These are phyloP conservation scores for Delia radicum DNA, from an alignment of 1,140 invertebrate species.

Conservation along the genomic window DNA sequence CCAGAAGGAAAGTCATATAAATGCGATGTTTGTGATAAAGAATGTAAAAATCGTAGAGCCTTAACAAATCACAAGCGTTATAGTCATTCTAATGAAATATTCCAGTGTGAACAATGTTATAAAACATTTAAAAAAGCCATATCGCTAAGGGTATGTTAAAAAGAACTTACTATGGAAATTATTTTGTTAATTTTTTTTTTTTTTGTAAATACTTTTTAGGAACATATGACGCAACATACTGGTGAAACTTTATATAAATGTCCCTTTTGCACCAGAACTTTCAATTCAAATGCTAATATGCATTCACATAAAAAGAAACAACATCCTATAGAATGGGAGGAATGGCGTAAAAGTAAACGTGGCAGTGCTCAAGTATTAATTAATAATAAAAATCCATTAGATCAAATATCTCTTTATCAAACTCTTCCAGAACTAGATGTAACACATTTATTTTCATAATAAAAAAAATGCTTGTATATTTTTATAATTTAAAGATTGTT, in stretches of 20 bases:
- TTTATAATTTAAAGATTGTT: no score
- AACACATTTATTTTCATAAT: no score
- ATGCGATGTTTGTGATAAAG: conserved; percentile 48
- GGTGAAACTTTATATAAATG: no score
- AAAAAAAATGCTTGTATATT: no score
- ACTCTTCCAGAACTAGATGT: no score
- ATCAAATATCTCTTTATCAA: no score
- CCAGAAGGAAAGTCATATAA: conserved; percentile 44
- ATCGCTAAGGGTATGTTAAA: conserved; percentile 39
- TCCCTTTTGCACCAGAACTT: no score
- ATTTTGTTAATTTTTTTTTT: background rate
- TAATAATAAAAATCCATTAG: no score
- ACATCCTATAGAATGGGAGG: conserved; percentile 52
- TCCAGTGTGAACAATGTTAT: conserved; percentile 49
- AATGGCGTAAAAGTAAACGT: conserved; percentile 48
- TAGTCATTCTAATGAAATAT: conserved; percentile 46
- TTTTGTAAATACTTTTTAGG: conserved; percentile 38
- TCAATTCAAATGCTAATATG: no score
- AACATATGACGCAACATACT: conserved; percentile 54
- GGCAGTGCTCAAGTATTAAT: no score
- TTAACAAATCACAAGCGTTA: conserved; percentile 48
- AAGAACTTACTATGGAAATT: background rate
- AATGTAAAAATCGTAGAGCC: conserved; percentile 47
- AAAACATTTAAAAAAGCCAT: conserved; percentile 53
- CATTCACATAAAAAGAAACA: no score